Conservation (phyloP, 2,797 vertebrate species). For the Champsocephalus gunnari region DNA sequence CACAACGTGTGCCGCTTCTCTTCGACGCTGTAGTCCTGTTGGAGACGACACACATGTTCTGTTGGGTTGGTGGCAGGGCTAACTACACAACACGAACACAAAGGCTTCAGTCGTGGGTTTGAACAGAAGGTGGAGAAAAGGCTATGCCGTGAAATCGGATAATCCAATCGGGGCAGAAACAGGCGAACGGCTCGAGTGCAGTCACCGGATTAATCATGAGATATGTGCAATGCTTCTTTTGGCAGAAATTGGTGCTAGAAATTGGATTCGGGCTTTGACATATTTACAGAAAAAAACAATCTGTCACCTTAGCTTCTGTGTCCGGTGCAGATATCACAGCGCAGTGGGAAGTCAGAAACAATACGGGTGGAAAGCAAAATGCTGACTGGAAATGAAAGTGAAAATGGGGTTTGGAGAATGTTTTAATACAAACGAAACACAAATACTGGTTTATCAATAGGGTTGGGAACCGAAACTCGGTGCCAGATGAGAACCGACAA, state of each 20-base stretch:
- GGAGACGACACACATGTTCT: conserved; percentile 10
- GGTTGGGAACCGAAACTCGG: no score
- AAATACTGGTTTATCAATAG: background rate
- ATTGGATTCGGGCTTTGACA: background rate
- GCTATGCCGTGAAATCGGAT: conserved; percentile 39
- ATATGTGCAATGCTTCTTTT: conserved; percentile 4
- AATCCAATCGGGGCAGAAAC: conserved; percentile 27
- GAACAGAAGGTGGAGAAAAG: conserved; percentile 26
- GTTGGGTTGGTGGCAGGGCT: conserved; percentile 14
- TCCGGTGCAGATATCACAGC: background rate
- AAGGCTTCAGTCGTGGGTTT: background rate
- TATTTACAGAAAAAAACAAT: background rate
- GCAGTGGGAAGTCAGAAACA: background rate
- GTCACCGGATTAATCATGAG: conserved; percentile 12
- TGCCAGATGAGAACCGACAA: no score
- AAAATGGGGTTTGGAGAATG: background rate
- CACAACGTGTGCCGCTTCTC: background rate
- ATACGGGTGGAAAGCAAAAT: background rate
- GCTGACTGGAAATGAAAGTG: background rate
- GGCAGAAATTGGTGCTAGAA: background rate
- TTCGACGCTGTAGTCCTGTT: background rate
- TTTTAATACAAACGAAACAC: no score
- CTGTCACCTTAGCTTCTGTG: background rate
- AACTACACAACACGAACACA: conserved; percentile 24
- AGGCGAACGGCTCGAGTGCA: conserved; percentile 3